These are phyloP conservation scores for Mya arenaria DNA, from an alignment of 1,140 invertebrate genomes.

Conservation along the genomic window DNA sequence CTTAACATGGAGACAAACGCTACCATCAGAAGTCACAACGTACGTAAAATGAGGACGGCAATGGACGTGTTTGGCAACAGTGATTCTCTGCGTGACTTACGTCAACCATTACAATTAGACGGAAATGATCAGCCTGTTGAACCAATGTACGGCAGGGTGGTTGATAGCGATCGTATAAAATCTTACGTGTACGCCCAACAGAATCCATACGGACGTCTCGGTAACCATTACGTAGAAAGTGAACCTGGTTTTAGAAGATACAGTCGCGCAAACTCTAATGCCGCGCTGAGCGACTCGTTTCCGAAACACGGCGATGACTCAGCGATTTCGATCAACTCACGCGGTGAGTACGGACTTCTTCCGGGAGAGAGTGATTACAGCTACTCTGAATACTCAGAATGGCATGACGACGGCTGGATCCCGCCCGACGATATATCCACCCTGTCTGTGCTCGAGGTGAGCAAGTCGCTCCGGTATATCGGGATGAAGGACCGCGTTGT, in stretches of 20 bases:
- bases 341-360: constrained; percentile 70
- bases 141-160: constrained; percentile 28
- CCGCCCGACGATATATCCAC: constrained; percentile 71
- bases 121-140: background rate
- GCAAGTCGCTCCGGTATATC: constrained; percentile 75
- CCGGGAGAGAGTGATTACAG: constrained; percentile 76
- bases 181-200: constrained; percentile 38
- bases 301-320: constrained; percentile 73
- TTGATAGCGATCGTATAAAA: constrained; percentile 43
- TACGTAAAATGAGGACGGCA: constrained; percentile 62
- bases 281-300: constrained; percentile 64
- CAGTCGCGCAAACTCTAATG: constrained; percentile 58
- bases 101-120: constrained; percentile 45
- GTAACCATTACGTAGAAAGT: constrained; percentile 62
- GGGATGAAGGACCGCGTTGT: constrained; percentile 78
- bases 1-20: constrained; percentile 71
- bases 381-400: constrained; percentile 67
- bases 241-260: constrained; percentile 65
- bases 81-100: constrained; percentile 65
- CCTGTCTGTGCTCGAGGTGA: constrained; percentile 74
- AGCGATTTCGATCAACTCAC: constrained; percentile 73
- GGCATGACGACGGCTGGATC: constrained; percentile 69
- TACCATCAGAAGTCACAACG: constrained; percentile 74
- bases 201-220: constrained; percentile 9
- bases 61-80: constrained; percentile 70